Evolutionary conservation across 2,113 vertebrate species (phyloP).

Genomic region (Microcebus jonahi): DNA sequence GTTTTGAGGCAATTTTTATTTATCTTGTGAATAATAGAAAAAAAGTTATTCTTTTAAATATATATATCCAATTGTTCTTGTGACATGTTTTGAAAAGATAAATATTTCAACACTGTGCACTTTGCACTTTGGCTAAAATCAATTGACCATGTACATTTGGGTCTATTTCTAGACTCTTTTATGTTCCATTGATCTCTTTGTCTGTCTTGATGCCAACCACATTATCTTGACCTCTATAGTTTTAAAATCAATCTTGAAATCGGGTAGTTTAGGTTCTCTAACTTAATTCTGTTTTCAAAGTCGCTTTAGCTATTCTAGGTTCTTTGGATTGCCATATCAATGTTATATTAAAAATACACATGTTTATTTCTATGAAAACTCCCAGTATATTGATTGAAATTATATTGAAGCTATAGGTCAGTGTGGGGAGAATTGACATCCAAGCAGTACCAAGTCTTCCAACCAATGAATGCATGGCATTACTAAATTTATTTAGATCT

Average conservation of each 20-base stretch:
- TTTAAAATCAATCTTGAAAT: conserved; percentile 15
- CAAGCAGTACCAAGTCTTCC: neutral
- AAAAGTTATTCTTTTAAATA: neutral
- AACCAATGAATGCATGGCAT: neutral
- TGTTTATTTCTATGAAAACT: neutral
- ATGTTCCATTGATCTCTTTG: neutral
- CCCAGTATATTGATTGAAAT: neutral
- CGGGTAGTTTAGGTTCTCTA: neutral
- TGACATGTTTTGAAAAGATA: conserved; percentile 12
- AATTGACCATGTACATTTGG: neutral
- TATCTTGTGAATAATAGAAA: neutral
- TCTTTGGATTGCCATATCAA: neutral
- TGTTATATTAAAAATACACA: neutral
- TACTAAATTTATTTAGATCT: conserved; percentile 1
- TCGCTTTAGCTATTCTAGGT: neutral
- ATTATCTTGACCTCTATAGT: neutral
- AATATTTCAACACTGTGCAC: neutral
- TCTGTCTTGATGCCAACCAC: neutral
- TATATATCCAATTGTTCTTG: neutral
- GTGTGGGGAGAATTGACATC: neutral
- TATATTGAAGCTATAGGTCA: neutral
- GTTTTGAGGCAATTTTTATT: neutral
- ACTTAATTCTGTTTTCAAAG: conserved; percentile 3
- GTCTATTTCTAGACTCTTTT: conserved; percentile 44
- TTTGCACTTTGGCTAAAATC: conserved; percentile 30